These are phyloP conservation scores for Labrus mixtus DNA, from an alignment of 2,113 vertebrate genomes.

Conservation along the genomic window DNA sequence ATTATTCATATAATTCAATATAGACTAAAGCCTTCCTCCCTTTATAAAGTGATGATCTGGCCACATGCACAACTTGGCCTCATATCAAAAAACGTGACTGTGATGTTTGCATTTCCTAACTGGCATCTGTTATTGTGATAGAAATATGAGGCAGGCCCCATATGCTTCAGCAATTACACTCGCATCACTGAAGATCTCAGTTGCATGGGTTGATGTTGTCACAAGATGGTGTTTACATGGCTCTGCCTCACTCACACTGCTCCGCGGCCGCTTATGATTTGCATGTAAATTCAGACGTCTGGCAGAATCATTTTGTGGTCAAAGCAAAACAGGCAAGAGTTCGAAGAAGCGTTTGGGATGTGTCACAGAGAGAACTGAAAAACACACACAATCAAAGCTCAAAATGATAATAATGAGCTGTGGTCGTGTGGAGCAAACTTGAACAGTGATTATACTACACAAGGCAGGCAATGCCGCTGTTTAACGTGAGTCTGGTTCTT, in stretches of 20 bases:
- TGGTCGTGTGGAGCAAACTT: background rate
- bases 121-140: conserved; percentile 39
- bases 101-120: conserved; percentile 18
- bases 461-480: background rate
- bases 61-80: conserved; percentile 7
- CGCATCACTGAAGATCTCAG: conserved; percentile 20
- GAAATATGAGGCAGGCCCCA: conserved; percentile 24
- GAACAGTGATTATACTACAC: background rate
- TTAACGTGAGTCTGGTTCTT: too few species aligned
- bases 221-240: conserved; percentile 24
- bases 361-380: background rate
- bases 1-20: background rate
- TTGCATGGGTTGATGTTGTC: conserved; percentile 24
- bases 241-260: background rate
- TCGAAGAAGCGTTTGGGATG: conserved; percentile 5
- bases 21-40: background rate
- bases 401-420: background rate
- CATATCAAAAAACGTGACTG: conserved; percentile 16
- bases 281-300: conserved; percentile 13
- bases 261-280: conserved; percentile 1
- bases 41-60: conserved; percentile 6
- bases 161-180: conserved; percentile 31
- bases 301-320: conserved; percentile 14
- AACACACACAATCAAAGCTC: background rate
- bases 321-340: background rate